Base-by-base conservation (phyloP, 2,888 invertebrate genomes). In the Laspeyria flexula region DNA sequence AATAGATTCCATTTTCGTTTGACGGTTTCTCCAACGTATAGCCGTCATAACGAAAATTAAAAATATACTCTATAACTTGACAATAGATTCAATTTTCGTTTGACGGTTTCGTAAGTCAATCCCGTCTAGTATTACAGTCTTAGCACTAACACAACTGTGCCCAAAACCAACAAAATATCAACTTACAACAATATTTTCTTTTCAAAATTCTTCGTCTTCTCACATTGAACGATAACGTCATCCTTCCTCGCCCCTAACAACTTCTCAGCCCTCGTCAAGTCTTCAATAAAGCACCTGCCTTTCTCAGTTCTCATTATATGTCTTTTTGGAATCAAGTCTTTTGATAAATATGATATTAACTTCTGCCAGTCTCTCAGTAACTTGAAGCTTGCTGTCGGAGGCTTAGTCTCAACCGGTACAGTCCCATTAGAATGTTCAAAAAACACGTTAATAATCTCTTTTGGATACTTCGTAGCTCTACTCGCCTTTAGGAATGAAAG, bases 291-390 rank as follows among this genome's bases (percentile, higher is more conserved):
- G 55, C 79, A 81, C 61, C 80, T 79, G 0, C 92, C 92, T 21
- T 80, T 86, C 57, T 90, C 90, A 6, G 90, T 84, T 1, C 87
- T 73, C 79, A 82, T 79, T 0, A 92, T 82, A 52, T 86, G 86
- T 44, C 77, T 77, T 52, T 85, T 87, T 1, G 91, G 88, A 11
- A 88, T 56, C 63, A 91, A 55, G 63, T 90, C 84, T 68, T 85
- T 88, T 0, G 90, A 90, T 27, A 92, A 50, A 69, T 83, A 80
- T 7, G 89, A 79, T 51, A 91, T 85, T 1, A 92, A 65, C 35
- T 88, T 89, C 56, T 90, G 85, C 88, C 88, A 91, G 51, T 92
- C 90, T 33, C 82, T 86, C 0, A 91, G 64, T 0, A 92, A 55
- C 59, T 80, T 78, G 60, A 85, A 91, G 0, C 68, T 51, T 0